Evolutionary conservation across 2,888 invertebrate genomes (phyloP).

Genomic region (Metacarcinus magister): DNA sequence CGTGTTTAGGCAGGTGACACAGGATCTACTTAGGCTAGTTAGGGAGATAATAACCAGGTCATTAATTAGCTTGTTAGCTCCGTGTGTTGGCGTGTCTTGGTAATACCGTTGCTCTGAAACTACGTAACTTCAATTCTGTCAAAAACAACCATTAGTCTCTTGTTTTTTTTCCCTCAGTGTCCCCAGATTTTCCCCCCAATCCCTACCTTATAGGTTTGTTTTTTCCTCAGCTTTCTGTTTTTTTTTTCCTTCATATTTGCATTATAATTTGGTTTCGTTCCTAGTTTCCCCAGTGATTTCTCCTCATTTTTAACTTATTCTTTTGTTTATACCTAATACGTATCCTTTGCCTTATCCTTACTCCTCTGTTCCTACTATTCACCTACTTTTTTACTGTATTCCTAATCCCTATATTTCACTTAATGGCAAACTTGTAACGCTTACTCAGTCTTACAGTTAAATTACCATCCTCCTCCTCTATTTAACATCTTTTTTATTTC

Average conservation of each 20-base stretch:
- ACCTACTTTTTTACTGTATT: too few species aligned
- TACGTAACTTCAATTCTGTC: background rate
- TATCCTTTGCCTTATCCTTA: background rate
- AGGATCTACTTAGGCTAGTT: background rate
- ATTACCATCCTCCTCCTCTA: background rate
- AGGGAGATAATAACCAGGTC: background rate
- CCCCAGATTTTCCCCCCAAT: too few species aligned
- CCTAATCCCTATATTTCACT: too few species aligned
- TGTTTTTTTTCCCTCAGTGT: too few species aligned
- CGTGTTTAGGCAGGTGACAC: background rate
- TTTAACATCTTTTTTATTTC: background rate
- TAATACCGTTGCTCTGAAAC: background rate
- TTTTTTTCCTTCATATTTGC: background rate
- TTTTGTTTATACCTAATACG: background rate
- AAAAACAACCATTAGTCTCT: background rate
- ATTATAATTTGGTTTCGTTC: background rate
- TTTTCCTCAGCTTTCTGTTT: background rate
- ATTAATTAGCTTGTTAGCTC: constrained; percentile 6
- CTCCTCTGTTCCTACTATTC: too few species aligned
- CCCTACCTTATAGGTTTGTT: too few species aligned
- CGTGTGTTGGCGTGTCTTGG: background rate
- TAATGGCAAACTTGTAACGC: background rate
- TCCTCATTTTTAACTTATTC: background rate
- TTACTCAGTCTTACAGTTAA: background rate
- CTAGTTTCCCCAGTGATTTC: background rate